phyloP scores from a whole-genome alignment of 2,888 invertebrate genomes.

The Xanthia togata region DNA sequence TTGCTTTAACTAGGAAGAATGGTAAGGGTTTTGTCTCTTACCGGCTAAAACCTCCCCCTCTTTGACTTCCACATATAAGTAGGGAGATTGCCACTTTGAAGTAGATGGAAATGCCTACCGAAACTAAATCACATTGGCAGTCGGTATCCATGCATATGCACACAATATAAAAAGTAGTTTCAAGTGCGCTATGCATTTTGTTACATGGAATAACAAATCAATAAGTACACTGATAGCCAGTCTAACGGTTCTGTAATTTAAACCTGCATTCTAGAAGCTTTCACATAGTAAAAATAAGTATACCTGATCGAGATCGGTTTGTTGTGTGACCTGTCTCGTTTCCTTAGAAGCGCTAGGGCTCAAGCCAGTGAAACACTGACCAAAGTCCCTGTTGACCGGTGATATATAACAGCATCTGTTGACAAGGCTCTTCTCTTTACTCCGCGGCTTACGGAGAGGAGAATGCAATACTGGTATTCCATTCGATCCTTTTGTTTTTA shows the following conservation, averaged over 20 bases:
- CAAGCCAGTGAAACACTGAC: constrained; percentile 56
- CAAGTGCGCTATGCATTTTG: background rate
- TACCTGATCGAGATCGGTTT: constrained; percentile 19
- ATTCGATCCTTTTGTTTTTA: constrained; percentile 38
- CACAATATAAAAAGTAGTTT: background rate
- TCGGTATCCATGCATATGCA: background rate
- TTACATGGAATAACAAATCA: background rate
- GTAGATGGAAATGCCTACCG: background rate
- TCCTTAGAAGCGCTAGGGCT: background rate
- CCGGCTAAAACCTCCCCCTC: background rate
- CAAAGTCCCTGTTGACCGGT: constrained; percentile 72
- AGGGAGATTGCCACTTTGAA: background rate
- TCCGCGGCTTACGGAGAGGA: constrained; percentile 53
- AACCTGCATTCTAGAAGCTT: background rate
- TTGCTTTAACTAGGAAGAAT: too few relatives aligned
- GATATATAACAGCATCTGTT: constrained; percentile 76
- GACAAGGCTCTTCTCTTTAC: constrained; percentile 61
- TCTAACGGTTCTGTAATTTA: background rate
- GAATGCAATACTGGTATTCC: constrained; percentile 67
- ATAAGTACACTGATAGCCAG: background rate
- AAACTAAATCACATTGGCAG: background rate
- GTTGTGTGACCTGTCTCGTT: background rate
- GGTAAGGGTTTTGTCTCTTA: too few relatives aligned
- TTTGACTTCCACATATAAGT: background rate
- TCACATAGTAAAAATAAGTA: background rate